Evolutionary conservation across 2,888 invertebrate genomes (phyloP), one percentile per base, ranked within the genome.

Genomic region (Aphrophora alni): DNA sequence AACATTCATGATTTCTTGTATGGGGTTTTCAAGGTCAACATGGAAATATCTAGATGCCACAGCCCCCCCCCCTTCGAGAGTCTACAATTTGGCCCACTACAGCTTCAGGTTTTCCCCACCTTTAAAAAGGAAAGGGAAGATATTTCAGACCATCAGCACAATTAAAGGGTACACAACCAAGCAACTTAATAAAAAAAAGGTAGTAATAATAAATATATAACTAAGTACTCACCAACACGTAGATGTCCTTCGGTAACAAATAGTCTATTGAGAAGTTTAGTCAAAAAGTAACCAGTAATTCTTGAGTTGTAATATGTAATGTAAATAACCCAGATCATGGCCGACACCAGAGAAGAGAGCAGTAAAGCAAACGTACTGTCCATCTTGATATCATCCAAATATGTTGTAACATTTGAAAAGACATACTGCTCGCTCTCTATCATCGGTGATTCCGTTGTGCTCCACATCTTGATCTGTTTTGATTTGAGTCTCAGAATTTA

Each of bases 281-380:
- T 98, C 78, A 98, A 91, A 86, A 98, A 92, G 87, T 96, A 95
- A 33, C 98, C 98, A 85, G 97, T 92, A 3, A 98, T 93, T 83
- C 98, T 92, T 78, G 97, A 97, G 89, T 98, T 98, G 90, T 98
- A 98, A 89, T 97, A 98, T 0, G 96, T 95, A 86, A 97, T 95
- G 89, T 98, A 98, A 84, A 97, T 94, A 77, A 97, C 93, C 98
- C 98, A 98, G 59, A 93, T 91, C 87, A 96, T 94, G 26, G 95
- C 95, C 82, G 95, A 94, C 85, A 95, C 91, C 75, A 97, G 90
- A 81, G 97, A 96, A 85, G 94, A 93, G 27, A 97, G 90, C 84
- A 97, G 90, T 90, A 94, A 93, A 75, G 91, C 90, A 86, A 93
- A 92, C 87, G 94, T 95, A 85, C 94, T 93, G 89, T 96, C 95